Base-by-base conservation (phyloP, 2,888 invertebrate species). In the Callyntrura sp. region DNA sequence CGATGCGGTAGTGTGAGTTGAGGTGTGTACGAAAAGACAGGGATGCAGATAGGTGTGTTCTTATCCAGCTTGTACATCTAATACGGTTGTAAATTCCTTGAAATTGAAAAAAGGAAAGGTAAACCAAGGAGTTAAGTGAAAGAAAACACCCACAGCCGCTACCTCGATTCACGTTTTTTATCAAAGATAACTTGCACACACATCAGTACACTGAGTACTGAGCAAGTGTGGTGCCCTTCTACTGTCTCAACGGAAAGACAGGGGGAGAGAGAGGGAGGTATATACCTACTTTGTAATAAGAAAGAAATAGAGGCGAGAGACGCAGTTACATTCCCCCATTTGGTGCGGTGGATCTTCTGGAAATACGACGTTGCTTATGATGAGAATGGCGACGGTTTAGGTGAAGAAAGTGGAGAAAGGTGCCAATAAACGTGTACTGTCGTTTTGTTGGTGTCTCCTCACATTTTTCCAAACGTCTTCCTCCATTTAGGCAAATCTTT, bases 101-200 rank as follows among this genome's bases (percentile, higher is more conserved):
- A 79, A 68, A 84, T 84, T 84, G 73, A 68, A 79, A 86, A 79
- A 65, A 85, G 35, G 87, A 68, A 87, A 87, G 68, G 88, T 76
- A 88, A 88, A 83, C 88, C 48, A 57, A 43, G 8, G 70, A 28
- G 83, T 68, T 88, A 88, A 88, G 88, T 88, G 78, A 88, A 88
- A 88, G 83, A 88, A 88, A 88, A 88, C 88, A 88, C 76, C 84
- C 76, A 55, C 78, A 79, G 78, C 55, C 57, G 43, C 78, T 17
- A 79, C 65, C 73, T 45, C 70, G 76, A 73, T 70, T 11, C 45
- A 23, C 28, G 45, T 85, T 43, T 83, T 51, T 60, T 83, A 88
- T 88, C 84, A 84, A 55, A 82, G 83, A 78, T 68, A 65, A 88
- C 88, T 78, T 78, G 84, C 88, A 88, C 60, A 78, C 78, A 45